Conservation (phyloP, 2,113 vertebrate species). For the Struthio camelus region DNA sequence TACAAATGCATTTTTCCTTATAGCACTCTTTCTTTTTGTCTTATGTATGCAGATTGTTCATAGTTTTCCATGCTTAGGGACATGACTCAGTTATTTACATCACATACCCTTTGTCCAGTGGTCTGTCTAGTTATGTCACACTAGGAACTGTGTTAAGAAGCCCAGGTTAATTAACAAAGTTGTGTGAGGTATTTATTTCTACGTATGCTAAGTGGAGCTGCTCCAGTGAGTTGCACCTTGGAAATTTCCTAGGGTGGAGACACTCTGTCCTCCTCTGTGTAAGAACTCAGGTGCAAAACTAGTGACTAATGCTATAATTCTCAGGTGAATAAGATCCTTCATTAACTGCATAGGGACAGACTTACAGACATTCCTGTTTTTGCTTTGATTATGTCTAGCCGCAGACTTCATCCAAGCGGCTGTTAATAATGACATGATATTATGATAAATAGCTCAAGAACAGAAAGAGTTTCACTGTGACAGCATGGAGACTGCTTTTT, state of each 20-base stretch:
- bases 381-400: background rate
- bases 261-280: fast-evolving
- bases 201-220: background rate
- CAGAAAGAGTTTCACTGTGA: background rate
- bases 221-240: background rate
- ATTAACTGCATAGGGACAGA: background rate
- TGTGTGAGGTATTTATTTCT: background rate
- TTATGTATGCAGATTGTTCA: background rate
- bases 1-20: background rate
- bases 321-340: background rate
- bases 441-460: background rate
- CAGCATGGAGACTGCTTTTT: background rate
- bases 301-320: fast-evolving
- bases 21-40: background rate
- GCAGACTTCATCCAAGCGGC: background rate
- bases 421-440: background rate
- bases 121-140: background rate
- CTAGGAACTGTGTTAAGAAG: background rate
- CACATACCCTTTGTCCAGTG: background rate
- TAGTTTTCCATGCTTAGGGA: background rate
- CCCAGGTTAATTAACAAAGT: background rate
- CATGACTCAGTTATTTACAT: background rate
- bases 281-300: background rate
- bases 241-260: background rate
- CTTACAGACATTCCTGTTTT: background rate